These are phyloP conservation scores for Limenitis camilla DNA, from an alignment of 2,888 invertebrate species.

Conservation along the genomic window DNA sequence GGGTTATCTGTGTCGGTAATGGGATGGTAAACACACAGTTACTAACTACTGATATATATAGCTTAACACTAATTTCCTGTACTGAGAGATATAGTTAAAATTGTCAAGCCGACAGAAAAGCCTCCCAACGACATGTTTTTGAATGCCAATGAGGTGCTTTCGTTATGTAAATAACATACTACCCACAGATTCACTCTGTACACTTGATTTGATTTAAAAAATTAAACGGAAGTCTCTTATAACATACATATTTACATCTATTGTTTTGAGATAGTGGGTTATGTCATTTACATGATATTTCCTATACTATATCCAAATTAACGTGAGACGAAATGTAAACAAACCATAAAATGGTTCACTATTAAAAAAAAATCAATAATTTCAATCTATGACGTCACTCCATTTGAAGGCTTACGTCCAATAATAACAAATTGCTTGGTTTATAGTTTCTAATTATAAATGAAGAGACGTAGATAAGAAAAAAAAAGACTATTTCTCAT, in stretches of 20 bases:
- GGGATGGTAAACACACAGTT: constrained; percentile 44
- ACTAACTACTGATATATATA: constrained; percentile 64
- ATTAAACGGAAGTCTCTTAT: constrained; percentile 11
- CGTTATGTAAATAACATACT: constrained; percentile 16
- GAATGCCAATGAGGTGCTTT: constrained; percentile 15
- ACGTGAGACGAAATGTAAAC: no score
- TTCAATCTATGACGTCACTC: no score
- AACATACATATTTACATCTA: constrained; percentile 22
- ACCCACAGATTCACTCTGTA: constrained; percentile 12
- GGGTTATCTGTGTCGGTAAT: constrained; percentile 14
- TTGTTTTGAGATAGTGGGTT: constrained; percentile 10
- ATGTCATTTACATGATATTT: constrained; percentile 17
- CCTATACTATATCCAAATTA: no score
- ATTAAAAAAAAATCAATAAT: no score
- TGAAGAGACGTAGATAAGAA: no score
- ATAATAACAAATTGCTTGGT: no score
- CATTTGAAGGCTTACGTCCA: no score
- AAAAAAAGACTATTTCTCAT: no score
- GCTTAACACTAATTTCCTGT: constrained; percentile 68
- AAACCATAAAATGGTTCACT: no score
- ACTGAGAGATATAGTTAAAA: constrained; percentile 71
- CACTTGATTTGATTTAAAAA: constrained; percentile 5
- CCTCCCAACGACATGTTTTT: constrained; percentile 13
- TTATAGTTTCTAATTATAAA: no score
- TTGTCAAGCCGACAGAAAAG: constrained; percentile 39